Conservation (phyloP, 1,140 invertebrate species). For the Anastrepha ludens region DNA sequence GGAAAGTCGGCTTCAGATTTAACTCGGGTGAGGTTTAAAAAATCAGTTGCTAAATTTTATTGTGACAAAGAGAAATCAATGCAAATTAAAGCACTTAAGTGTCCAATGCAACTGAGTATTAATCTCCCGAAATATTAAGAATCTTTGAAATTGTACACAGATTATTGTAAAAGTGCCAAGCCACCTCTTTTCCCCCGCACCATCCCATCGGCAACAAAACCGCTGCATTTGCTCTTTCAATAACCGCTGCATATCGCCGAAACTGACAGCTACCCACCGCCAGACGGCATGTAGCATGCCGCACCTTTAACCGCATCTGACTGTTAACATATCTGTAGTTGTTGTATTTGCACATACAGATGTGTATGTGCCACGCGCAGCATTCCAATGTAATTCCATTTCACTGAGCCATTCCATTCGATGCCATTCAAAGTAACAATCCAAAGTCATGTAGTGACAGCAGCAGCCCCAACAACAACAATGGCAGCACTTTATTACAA, state of each 20-base stretch:
- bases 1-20: no score
- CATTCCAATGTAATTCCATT: slow-evolving; percentile 41
- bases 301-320: slow-evolving; percentile 4
- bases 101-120: no score
- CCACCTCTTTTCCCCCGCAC: neutral
- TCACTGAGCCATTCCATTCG: neutral
- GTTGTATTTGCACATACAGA: neutral
- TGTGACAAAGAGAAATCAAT: no score
- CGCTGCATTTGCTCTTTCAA: neutral
- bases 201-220: neutral
- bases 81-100: no score
- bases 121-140: no score
- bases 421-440: slow-evolving; percentile 39
- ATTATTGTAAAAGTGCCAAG: no score
- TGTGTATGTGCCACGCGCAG: neutral
- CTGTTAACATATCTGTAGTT: neutral
- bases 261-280: slow-evolving; percentile 29
- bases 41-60: no score
- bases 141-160: no score
- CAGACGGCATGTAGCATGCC: neutral
- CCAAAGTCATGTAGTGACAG: slow-evolving; percentile 39
- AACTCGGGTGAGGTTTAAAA: no score
- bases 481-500: slow-evolving; percentile 22
- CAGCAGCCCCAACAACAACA: neutral
- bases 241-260: neutral